Conservation (phyloP, 2,113 vertebrate species). For the Numida meleagris region DNA sequence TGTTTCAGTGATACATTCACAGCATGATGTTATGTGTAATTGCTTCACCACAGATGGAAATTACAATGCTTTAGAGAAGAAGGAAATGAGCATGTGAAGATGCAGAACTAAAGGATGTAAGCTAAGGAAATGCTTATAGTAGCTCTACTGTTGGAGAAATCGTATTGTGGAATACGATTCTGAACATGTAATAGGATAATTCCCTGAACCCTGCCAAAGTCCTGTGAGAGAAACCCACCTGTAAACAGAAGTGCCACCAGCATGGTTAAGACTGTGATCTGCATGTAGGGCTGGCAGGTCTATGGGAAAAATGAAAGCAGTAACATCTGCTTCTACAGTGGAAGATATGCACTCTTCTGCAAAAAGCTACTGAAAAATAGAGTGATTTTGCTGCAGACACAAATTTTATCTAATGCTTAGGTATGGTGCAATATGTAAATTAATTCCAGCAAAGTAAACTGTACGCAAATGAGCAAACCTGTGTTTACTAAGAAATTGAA, state of each 20-base stretch:
- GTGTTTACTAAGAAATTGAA: background rate
- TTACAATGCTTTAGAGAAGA: background rate
- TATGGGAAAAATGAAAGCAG: background rate
- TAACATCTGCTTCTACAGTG: background rate
- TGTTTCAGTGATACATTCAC: background rate
- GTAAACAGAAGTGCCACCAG: background rate
- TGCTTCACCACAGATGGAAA: rapidly evolving
- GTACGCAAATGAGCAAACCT: background rate
- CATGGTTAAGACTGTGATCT: background rate
- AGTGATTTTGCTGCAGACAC: background rate
- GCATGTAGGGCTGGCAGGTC: background rate
- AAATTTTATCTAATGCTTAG: background rate
- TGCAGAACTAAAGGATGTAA: background rate
- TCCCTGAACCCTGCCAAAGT: background rate
- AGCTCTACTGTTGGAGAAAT: background rate
- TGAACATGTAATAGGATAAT: background rate
- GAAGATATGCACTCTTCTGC: background rate
- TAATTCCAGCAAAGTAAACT: background rate
- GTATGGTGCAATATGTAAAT: background rate
- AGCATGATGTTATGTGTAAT: rapidly evolving
- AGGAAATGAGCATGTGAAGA: background rate
- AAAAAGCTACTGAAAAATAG: background rate
- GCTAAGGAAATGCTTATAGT: background rate
- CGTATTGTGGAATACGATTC: background rate
- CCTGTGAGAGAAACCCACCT: background rate